Conservation (phyloP, 2,888 invertebrate genomes). For the Tenodera sinensis region DNA sequence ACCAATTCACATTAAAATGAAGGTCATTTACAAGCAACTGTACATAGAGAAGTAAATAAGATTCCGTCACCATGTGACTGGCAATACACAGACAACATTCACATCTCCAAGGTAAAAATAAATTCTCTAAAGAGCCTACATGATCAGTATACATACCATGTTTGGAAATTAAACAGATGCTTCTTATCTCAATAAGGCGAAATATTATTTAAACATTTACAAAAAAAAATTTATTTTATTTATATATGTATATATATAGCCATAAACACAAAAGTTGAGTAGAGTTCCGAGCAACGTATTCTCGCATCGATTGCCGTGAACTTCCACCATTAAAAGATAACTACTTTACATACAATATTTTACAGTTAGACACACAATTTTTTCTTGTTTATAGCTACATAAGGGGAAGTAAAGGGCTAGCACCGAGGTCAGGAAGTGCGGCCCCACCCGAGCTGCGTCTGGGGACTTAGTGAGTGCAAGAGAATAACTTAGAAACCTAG, state of each 20-base stretch:
- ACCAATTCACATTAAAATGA: slow-evolving; percentile 23
- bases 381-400: background rate
- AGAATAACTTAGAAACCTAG: background rate
- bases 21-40: slow-evolving; percentile 19
- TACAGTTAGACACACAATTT: slow-evolving; percentile 46
- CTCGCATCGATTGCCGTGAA: background rate
- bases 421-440: too few species aligned
- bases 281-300: slow-evolving; percentile 2
- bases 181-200: slow-evolving; percentile 9
- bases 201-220: slow-evolving; percentile 9
- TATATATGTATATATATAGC: slow-evolving; percentile 10
- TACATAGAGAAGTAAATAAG: slow-evolving; percentile 5
- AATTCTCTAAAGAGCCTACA: background rate
- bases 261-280: background rate
- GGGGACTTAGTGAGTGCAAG: background rate
- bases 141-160: background rate
- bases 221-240: slow-evolving; percentile 9
- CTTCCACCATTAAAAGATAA: slow-evolving; percentile 1
- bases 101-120: background rate
- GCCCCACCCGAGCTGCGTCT: too few species aligned
- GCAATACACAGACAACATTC: background rate
- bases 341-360: slow-evolving; percentile 45
- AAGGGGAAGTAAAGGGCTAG: background rate
- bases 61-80: slow-evolving; percentile 2
- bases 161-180: background rate